Base-by-base conservation (phyloP, 64 coral and sea anemone species). In the Orbicella faveolata region DNA sequence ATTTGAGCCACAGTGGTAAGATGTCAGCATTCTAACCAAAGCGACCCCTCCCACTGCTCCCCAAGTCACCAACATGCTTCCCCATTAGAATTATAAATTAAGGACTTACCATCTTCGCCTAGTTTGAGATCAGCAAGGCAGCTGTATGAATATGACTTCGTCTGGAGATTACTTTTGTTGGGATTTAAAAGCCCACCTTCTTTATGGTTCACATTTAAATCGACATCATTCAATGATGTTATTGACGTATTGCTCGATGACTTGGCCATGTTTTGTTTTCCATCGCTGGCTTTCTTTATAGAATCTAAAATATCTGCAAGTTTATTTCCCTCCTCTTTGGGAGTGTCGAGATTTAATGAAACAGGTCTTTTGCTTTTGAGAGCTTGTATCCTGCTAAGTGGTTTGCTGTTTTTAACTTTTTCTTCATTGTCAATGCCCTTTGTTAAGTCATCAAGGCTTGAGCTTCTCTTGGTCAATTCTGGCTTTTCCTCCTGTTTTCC, bases 231-330 rank as follows among this genome's bases (percentile, higher is more conserved):
- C 19, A 85, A 65, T 20, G 82, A 85, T 48, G 81, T 36, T n/a
- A 84, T 41, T 14, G 81, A 84, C 6, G 37, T 63, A 84, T 67
- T 84, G 63, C 81, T 84, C 0, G 65, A 52, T 17, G 82, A 69
- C 30, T 87, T 77, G 39, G 62, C 77, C 44, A 74, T 51, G 35
- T 33, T 79, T 79, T 53, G 75, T 35, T 61, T 36, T 21, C 68
- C 86, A 52, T 86, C 90, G 33, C 73, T 83, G 34, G 90, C 79
- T 35, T 92, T 74, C 74, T 97, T 97, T 73, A 97, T 93, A 2
- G 95, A 94, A 78, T 97, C 95, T 70, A 97, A 83, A 73, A 94
- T 97, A 35, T 97, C 95, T 25, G 77, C 95, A 37, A 97, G 77
- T 18, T 91, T 97, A 65, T 94, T 97, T 33, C 77, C 90, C 59